phyloP scores from a whole-genome alignment of 2,113 vertebrate genomes.

The Aramus guarauna region DNA sequence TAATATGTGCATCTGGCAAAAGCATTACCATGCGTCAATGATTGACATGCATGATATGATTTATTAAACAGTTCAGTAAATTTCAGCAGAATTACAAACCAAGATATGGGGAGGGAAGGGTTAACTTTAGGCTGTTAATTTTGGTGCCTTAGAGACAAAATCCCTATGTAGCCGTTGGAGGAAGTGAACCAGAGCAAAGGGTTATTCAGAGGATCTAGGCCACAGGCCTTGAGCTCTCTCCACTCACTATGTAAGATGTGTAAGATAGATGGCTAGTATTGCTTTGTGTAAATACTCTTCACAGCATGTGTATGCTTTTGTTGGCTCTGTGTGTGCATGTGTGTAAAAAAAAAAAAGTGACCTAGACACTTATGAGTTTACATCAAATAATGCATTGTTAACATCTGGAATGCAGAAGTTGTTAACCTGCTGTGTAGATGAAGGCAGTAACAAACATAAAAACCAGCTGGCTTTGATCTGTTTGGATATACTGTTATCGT shows the following conservation, averaged over 20 bases:
- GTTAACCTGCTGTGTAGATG: background rate
- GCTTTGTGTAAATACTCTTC: no score
- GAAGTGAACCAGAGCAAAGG: background rate
- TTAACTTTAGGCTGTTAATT: background rate
- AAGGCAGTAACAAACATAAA: background rate
- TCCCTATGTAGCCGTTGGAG: background rate
- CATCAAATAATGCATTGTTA: background rate
- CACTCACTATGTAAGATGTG: rapidly evolving
- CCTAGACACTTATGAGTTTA: background rate
- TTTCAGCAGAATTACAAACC: background rate
- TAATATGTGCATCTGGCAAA: background rate
- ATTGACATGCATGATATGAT: rapidly evolving
- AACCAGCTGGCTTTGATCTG: background rate
- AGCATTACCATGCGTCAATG: background rate
- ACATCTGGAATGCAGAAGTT: background rate
- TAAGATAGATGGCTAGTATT: background rate
- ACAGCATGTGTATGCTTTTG: background rate
- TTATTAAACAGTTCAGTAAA: background rate
- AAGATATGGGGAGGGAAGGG: background rate
- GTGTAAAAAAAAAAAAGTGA: background rate
- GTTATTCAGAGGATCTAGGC: background rate
- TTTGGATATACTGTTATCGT: background rate
- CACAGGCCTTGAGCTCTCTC: background rate
- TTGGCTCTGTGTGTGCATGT: no score
- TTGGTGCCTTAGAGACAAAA: background rate